A percentile compares a stretch with the other conserved stretches of the same genome.
phyloP scores from a whole-genome alignment of 2,113 vertebrate genomes.

The Diphyllodes magnificus region DNA sequence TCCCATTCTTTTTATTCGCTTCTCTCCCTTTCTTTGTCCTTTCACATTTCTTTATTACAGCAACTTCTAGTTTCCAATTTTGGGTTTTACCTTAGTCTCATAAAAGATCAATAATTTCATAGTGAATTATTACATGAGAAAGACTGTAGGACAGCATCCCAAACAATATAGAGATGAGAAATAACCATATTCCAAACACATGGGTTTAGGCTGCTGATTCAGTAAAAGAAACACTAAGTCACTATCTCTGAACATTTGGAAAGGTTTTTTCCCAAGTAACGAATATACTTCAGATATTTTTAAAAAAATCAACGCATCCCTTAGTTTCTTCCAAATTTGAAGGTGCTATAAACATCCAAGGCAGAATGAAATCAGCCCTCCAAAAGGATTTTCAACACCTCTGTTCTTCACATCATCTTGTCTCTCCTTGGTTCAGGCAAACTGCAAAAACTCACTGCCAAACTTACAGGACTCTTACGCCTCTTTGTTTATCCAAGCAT shows the following conservation, averaged over 20 bases:
- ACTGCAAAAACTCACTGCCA: conserved; percentile 21
- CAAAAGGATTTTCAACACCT: conserved; percentile 25
- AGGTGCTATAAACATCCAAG: not conserved
- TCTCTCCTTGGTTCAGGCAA: not conserved
- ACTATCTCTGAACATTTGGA: not conserved
- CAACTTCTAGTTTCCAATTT: not conserved
- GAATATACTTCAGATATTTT: not conserved
- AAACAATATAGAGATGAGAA: not conserved
- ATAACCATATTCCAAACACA: not conserved
- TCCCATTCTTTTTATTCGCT: not conserved
- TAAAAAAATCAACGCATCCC: too few species aligned
- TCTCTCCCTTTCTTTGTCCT: not conserved
- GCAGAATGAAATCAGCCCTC: not conserved
- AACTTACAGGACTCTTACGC: not conserved
- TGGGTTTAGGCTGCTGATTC: not conserved
- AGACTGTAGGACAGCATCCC: not conserved
- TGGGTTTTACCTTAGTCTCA: not conserved
- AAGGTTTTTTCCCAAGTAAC: not conserved
- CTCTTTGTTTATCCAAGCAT: not conserved
- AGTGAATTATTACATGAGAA: not conserved
- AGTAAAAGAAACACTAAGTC: not conserved
- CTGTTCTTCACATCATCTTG: conserved; percentile 16
- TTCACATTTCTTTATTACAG: not conserved
- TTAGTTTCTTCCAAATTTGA: not conserved
- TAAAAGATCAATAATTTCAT: not conserved